Evolutionary conservation across 2,888 invertebrate genomes (phyloP).

Genomic region (Chloroclysta siterata): DNA sequence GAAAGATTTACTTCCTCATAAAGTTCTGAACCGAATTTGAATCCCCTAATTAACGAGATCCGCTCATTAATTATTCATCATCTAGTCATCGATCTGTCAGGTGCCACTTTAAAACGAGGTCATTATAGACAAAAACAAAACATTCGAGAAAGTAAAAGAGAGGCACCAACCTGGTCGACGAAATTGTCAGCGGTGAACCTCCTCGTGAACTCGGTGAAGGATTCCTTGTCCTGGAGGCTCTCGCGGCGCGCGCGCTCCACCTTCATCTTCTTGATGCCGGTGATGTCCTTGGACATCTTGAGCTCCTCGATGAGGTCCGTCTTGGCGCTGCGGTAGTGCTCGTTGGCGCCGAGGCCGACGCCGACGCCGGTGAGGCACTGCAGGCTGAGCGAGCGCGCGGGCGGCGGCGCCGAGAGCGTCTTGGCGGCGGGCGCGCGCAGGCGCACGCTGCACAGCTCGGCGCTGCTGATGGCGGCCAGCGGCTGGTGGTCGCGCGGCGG

Average conservation of each 20-base stretch:
- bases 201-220: slow-evolving; percentile 93
- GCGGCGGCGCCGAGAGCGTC: slow-evolving; percentile 91
- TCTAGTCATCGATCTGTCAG: slow-evolving; percentile 27
- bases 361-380: slow-evolving; percentile 88
- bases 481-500: slow-evolving; percentile 86
- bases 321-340: slow-evolving; percentile 90
- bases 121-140: slow-evolving; percentile 35
- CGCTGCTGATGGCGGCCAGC: slow-evolving; percentile 94
- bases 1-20: slow-evolving; percentile 21
- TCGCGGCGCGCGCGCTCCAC: slow-evolving; percentile 94
- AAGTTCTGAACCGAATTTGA: slow-evolving; percentile 18
- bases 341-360: slow-evolving; percentile 53
- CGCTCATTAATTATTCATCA: slow-evolving; percentile 21
- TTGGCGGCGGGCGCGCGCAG: slow-evolving; percentile 91
- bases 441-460: slow-evolving; percentile 93
- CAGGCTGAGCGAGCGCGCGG: slow-evolving; percentile 89
- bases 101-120: slow-evolving; percentile 38
- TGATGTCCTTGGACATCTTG: slow-evolving; percentile 96
- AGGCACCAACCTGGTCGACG: slow-evolving; percentile 92
- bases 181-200: slow-evolving; percentile 94
- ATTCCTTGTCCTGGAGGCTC: slow-evolving; percentile 92
- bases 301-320: slow-evolving; percentile 96
- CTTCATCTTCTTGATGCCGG: slow-evolving; percentile 96
- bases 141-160: slow-evolving; percentile 39
- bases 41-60: slow-evolving; percentile 22